Evolutionary conservation across 2,797 vertebrate genomes (phyloP).

Genomic region (Acanthornis magna): DNA sequence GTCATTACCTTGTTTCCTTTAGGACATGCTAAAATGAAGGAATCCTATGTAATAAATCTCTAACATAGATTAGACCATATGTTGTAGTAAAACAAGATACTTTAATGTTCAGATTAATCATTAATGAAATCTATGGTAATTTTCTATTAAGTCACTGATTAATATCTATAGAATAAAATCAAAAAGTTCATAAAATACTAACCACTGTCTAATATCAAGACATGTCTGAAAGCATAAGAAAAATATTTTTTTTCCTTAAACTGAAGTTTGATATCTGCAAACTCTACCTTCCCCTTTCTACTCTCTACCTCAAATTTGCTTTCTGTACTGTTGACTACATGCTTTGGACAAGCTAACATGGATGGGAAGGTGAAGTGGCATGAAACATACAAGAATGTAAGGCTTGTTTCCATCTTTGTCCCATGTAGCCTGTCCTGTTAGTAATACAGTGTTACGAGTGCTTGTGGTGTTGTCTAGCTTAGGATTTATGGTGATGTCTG

Average conservation of each 20-base stretch:
- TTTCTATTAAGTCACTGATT: background rate
- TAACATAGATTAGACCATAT: background rate
- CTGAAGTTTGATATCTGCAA: background rate
- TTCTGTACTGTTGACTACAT: background rate
- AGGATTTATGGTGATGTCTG: conserved; percentile 9
- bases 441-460: background rate
- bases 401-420: conserved; percentile 17
- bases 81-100: background rate
- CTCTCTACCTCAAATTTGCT: conserved; percentile 9
- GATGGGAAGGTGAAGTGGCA: conserved; percentile 43
- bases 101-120: background rate
- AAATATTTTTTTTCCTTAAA: background rate
- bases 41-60: background rate
- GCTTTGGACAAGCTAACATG: conserved; percentile 48
- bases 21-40: background rate
- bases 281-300: conserved; percentile 14
- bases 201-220: background rate
- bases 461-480: conserved; percentile 6
- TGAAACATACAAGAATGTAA: conserved; percentile 38
- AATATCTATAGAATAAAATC: background rate
- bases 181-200: background rate
- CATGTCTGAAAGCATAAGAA: background rate
- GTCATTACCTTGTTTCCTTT: background rate
- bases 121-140: background rate
- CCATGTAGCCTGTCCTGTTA: background rate